Base-by-base conservation (phyloP, 2,888 invertebrate genomes). In the Ormia ochracea region DNA sequence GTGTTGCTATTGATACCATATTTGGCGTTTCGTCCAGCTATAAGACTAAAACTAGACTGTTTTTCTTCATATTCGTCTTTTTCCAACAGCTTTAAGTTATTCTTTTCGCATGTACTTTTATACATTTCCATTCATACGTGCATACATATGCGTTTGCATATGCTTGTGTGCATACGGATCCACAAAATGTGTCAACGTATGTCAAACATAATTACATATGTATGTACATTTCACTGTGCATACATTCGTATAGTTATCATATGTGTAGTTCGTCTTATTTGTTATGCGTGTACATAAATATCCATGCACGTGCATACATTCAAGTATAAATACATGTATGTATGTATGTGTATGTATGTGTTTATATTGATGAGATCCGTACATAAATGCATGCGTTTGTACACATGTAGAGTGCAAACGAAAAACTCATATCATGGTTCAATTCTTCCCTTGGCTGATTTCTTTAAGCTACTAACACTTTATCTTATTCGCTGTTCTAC, bases 131-230 rank as follows among this genome's bases (percentile, higher is more conserved):
- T n/a, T n/a, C n/a, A n/a, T n/a, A n/a, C n/a, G n/a, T n/a, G n/a
- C n/a, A n/a, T n/a, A n/a, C n/a, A n/a, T n/a, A n/a, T n/a, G n/a
- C n/a, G n/a, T n/a, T n/a, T n/a, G n/a, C n/a, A n/a, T n/a, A n/a
- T n/a, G n/a, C n/a, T 36, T 45, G 23, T 50, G 43, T 52, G 36
- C 21, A 26, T 36, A 33, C 21, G 43, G 52, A 45, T 52, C 33
- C 45, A 78, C 41, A 68, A 78, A 63, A 74, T 61, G 50, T 78
- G 78, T 78, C 73, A 58, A 23, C 68, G 63, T 74, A 78, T 78
- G 78, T 61, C 61, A 19, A 73, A 56, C 61, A 72, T 41, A n/a
- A 19, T 10, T 50, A 3, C 7, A n/a, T 26, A 12, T 3, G 12
- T n/a, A 23, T 23, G 4, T 48, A n/a, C n/a, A n/a, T n/a, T n/a